Percentiles rank a stretch among this genome's conserved stretches.
Conservation (phyloP, 2,888 invertebrate species). For the Hypolimnas misippus region DNA sequence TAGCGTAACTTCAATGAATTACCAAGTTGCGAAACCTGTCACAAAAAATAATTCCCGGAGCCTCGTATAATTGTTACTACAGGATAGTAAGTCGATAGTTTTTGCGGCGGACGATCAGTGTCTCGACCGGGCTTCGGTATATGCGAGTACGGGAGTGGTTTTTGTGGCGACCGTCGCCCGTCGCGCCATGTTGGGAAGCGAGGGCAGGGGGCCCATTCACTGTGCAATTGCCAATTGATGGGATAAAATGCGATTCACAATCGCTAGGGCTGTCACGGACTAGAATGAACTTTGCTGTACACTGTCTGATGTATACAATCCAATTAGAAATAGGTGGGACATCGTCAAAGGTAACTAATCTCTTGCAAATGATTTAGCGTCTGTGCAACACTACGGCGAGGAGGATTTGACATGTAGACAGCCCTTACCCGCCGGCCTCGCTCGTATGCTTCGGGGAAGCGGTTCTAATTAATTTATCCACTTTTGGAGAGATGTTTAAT, state of each 20-base stretch:
- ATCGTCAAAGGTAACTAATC: not conserved
- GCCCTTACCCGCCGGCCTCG: conserved; percentile 43
- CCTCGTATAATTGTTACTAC: conserved; percentile 28
- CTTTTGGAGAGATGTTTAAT: conserved; percentile 66
- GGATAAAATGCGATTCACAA: conserved; percentile 57
- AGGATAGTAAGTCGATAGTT: conserved; percentile 39
- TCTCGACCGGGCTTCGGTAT: conserved; percentile 19
- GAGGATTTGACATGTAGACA: conserved; percentile 12
- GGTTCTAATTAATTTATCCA: conserved; percentile 67
- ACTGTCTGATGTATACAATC: not conserved
- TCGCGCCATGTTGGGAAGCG: conserved; percentile 56
- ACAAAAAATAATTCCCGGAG: conserved; percentile 8
- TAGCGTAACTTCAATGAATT: not conserved
- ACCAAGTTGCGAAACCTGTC: not conserved
- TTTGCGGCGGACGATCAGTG: conserved; percentile 30
- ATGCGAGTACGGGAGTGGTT: conserved; percentile 35
- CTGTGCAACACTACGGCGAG: not conserved
- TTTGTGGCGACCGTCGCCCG: conserved; percentile 45
- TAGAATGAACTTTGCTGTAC: not conserved
- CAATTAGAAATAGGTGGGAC: not conserved
- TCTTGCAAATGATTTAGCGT: not conserved
- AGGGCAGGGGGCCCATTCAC: conserved; percentile 72
- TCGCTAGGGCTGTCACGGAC: conserved; percentile 49
- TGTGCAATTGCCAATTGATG: conserved; percentile 70
- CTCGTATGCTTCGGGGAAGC: conserved; percentile 56